These are phyloP conservation scores for Sitophilus oryzae DNA, from an alignment of 1,140 invertebrate genomes.

Conservation along the genomic window DNA sequence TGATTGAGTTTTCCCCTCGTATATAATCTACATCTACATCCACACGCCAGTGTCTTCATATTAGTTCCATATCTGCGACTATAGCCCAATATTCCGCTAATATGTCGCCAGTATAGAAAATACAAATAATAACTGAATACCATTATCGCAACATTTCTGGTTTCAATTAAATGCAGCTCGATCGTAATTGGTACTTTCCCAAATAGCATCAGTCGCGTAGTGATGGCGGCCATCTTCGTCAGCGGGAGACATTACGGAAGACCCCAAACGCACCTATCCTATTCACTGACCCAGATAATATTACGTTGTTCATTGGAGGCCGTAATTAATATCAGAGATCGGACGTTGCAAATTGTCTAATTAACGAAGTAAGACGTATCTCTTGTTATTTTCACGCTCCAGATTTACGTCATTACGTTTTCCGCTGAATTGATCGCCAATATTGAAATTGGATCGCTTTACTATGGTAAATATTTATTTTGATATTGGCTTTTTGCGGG, in stretches of 20 bases:
- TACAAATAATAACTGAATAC: too few relatives aligned
- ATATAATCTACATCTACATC: too few relatives aligned
- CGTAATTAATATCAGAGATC: background rate
- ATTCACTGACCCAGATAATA: background rate
- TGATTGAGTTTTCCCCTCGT: too few relatives aligned
- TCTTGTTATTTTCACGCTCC: background rate
- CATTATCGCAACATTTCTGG: background rate
- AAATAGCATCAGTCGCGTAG: too few relatives aligned
- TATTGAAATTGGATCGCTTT: too few relatives aligned
- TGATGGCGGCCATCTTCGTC: background rate
- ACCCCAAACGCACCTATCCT: background rate
- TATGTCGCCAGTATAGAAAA: too few relatives aligned
- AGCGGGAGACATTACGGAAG: background rate
- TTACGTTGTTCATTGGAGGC: background rate
- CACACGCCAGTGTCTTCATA: too few relatives aligned
- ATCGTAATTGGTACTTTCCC: background rate
- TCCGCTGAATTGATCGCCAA: background rate
- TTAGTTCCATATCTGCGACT: too few relatives aligned
- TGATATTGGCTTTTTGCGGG: too few relatives aligned
- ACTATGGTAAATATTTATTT: too few relatives aligned
- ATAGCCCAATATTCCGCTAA: too few relatives aligned
- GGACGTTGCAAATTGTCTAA: background rate
- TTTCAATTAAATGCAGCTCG: background rate
- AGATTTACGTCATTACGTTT: background rate
- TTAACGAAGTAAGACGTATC: background rate